Evolutionary conservation across 1,140 invertebrate genomes (phyloP).

Genomic region (Diuraphis noxia): DNA sequence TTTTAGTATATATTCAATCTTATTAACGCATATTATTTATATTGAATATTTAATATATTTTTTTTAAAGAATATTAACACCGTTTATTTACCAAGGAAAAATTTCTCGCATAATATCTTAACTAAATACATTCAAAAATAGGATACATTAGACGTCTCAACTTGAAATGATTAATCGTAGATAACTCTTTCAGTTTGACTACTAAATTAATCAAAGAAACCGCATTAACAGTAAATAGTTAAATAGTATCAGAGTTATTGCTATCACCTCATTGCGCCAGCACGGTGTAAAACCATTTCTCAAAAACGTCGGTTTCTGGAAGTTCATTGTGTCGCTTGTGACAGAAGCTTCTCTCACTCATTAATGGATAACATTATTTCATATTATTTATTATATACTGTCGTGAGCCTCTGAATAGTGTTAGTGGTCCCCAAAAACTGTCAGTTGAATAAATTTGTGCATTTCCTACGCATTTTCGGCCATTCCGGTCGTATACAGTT

Average conservation of each 20-base stretch:
- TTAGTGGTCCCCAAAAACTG: neutral
- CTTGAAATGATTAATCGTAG: neutral
- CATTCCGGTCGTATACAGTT: neutral
- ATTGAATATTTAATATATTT: too few species aligned
- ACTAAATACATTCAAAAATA: neutral
- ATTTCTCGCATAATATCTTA: neutral
- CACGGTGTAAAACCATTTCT: neutral
- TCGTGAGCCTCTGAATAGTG: neutral
- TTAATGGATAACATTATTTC: conserved; percentile 14
- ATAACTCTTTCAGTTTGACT: neutral
- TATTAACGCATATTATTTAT: too few species aligned
- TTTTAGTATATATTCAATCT: neutral
- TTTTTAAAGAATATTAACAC: neutral
- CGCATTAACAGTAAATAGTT: neutral
- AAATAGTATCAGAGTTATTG: neutral
- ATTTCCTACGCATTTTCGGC: conserved; percentile 14
- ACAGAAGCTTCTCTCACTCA: conserved; percentile 10
- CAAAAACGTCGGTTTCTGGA: neutral
- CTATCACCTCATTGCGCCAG: neutral
- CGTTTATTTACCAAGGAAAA: neutral
- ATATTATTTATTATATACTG: conserved; percentile 15
- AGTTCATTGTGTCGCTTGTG: conserved; percentile 5
- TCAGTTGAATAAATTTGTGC: conserved; percentile 12
- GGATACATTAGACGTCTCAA: neutral
- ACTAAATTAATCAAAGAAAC: neutral